These are phyloP conservation scores for Heptranchias perlo DNA, from an alignment of 2,113 vertebrate genomes.

Conservation along the genomic window DNA sequence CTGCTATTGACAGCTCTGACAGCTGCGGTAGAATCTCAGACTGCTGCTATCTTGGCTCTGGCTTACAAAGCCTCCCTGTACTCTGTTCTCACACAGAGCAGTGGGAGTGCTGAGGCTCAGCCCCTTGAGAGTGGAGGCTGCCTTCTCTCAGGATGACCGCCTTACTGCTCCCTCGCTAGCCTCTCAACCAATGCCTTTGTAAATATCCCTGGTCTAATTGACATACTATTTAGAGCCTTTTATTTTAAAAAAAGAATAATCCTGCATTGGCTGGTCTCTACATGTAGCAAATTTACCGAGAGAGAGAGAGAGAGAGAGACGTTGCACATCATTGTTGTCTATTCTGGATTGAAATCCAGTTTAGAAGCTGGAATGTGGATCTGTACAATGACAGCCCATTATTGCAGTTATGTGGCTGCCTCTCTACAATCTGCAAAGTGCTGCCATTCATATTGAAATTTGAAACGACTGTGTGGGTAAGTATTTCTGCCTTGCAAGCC, in stretches of 20 bases:
- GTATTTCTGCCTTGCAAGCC: neutral
- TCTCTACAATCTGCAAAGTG: neutral
- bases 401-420: too few relatives aligned
- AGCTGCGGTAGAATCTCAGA: neutral
- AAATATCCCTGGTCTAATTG: neutral
- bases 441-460: neutral
- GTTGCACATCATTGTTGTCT: neutral
- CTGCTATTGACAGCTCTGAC: too few relatives aligned
- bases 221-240: neutral
- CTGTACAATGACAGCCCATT: neutral
- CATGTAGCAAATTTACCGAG: neutral
- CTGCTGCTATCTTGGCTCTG: neutral
- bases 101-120: neutral
- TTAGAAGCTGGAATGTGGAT: neutral
- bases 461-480: neutral
- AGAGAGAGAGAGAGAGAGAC: neutral
- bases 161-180: neutral
- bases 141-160: neutral
- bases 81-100: neutral
- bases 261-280: neutral
- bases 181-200: neutral
- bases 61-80: neutral
- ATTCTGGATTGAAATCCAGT: neutral
- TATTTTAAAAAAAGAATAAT: neutral
- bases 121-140: neutral